A percentile compares a stretch with the other conserved stretches of the same genome.
Conservation (phyloP, 2,113 vertebrate species). For the Phaetusa simplex region DNA sequence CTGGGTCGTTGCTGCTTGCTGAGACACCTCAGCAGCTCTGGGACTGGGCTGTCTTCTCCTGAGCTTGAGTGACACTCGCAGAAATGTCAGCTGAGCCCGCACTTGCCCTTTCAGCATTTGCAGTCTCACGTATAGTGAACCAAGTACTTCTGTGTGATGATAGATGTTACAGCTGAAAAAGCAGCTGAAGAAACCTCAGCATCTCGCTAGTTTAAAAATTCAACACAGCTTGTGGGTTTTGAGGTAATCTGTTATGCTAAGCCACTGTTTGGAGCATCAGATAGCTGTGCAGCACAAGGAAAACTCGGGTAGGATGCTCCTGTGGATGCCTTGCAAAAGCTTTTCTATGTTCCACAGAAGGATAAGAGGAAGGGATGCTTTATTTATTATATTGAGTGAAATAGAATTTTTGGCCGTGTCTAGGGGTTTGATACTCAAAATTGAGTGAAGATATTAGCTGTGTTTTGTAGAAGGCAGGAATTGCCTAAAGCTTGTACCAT, state of each 20-base stretch:
- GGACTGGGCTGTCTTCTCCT: neutral
- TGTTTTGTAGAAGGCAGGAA: neutral
- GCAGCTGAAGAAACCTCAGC: neutral
- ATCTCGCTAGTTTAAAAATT: neutral
- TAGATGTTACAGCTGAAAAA: conserved; percentile 22
- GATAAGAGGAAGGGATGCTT: neutral
- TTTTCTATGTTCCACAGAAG: neutral
- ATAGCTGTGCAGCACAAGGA: neutral
- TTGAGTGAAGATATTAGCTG: neutral
- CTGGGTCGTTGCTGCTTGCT: neutral
- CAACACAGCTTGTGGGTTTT: neutral
- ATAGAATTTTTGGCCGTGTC: neutral
- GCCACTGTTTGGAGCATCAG: neutral
- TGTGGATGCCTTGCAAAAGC: neutral
- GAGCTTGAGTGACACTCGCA: conserved; percentile 27
- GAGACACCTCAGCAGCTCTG: neutral
- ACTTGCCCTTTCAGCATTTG: conserved; percentile 48
- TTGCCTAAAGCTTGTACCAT: neutral
- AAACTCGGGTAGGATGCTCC: neutral
- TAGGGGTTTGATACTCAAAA: neutral
- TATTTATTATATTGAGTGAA: neutral
- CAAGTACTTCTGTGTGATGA: neutral
- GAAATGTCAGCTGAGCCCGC: conserved; percentile 42
- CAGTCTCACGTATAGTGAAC: conserved; percentile 28
- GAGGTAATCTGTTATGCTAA: neutral